Evolutionary conservation across 1,140 invertebrate species (phyloP), one percentile per base, ranked within the genome.

Genomic region (Homalodisca vitripennis): DNA sequence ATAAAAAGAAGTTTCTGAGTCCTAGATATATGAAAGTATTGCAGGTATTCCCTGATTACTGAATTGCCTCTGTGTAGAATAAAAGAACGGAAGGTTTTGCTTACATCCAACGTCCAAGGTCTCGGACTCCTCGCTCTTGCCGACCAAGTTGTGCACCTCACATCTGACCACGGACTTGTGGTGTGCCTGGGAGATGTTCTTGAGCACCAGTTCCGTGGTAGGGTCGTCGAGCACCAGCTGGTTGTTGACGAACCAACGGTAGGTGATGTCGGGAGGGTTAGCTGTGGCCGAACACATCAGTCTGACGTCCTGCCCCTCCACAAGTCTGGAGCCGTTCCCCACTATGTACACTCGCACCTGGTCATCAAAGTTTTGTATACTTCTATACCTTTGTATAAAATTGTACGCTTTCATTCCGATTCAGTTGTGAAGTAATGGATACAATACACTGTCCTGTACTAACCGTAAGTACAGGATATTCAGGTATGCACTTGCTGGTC

Each of bases 111-210:
- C 89, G 80, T 94, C 90, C 68, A 98, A 79, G 0, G 88, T 92
- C 79, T 93, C 88, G 13, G 89, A 91, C 75, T 94, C 91, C 79
- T 94, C 90, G 74, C 91, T 93, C 74, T 92, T 93, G 0, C 95
- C 95, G 3, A 98, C 92, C 1, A 87, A 85, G 80, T 98, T 98
- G 76, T 89, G 86, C 1, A 94, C 95, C 80, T 95, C 91, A 80
- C 96, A 98, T 75, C 92, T 94, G 71, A 97, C 87, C 51, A 90
- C 90, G 12, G 90, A 88, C 71, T 93, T 90, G 79, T 98, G 92
- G 75, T 90, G 85, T 67, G 90, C 86, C 57, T 92, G 84, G 1
- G 91, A 89, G 14, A 96, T 89, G 77, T 93, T 92, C 75, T 89
- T 88, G 68, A 98, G 87, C 65, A 88, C 84, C 83, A 97, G 87